Percentiles rank a stretch among this genome's conserved stretches.
Evolutionary conservation across 2,797 vertebrate species (phyloP).

Genomic region (Ctenochaetus hawaiiensis): DNA sequence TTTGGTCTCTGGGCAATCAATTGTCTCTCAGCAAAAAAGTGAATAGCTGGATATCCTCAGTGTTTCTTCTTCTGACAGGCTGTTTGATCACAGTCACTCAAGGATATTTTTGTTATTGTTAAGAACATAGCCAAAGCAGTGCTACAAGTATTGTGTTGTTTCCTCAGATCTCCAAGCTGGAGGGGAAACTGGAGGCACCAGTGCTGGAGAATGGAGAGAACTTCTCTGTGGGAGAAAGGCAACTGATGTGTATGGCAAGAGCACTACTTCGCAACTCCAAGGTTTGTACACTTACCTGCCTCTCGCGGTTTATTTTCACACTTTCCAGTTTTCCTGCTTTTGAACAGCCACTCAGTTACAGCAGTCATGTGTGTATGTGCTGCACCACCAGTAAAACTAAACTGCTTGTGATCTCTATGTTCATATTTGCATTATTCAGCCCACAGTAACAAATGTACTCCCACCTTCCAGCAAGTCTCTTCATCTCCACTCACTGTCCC

Average conservation of each 20-base stretch:
- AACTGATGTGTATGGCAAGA: constrained; percentile 90
- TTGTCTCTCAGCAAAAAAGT: too few species aligned
- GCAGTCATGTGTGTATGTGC: background rate
- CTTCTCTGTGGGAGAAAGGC: constrained; percentile 90
- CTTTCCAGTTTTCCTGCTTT: background rate
- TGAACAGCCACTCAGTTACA: background rate
- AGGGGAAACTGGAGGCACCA: constrained; percentile 79
- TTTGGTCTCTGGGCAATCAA: too few species aligned
- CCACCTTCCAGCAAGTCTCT: background rate
- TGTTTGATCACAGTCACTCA: too few species aligned
- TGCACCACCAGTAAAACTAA: background rate
- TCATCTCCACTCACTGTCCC: background rate
- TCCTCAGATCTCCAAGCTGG: constrained; percentile 84
- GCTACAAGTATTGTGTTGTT: constrained; percentile 24
- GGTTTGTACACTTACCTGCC: constrained; percentile 55
- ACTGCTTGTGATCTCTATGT: background rate
- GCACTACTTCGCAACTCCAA: constrained; percentile 88
- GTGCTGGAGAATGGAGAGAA: constrained; percentile 90
- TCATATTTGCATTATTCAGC: background rate
- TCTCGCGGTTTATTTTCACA: background rate
- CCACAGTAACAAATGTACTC: background rate
- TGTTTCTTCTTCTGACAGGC: too few species aligned
- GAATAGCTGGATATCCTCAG: too few species aligned
- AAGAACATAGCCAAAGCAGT: background rate
- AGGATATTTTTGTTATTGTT: too few species aligned